These are phyloP conservation scores for Drosophila parthenogenetica DNA, from an alignment of 2,888 invertebrate genomes.

Conservation along the genomic window DNA sequence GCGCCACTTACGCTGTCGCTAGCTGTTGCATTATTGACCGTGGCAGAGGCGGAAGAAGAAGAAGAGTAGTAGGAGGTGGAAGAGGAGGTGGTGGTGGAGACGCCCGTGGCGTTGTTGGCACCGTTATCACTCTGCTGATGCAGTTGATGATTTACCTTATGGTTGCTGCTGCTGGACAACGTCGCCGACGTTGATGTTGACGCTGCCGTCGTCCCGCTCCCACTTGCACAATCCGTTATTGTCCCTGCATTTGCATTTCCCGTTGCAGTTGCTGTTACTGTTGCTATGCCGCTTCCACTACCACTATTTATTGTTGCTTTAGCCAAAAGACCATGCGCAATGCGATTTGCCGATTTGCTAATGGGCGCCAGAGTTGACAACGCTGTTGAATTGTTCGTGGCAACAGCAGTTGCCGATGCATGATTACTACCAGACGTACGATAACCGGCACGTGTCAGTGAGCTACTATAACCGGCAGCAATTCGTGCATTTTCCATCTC, in stretches of 20 bases:
- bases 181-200: background rate
- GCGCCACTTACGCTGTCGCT: constrained; percentile 75
- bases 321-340: constrained; percentile 41
- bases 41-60: constrained; percentile 31
- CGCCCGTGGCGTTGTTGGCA: constrained; percentile 8
- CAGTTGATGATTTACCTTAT: constrained; percentile 58
- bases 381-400: constrained; percentile 4
- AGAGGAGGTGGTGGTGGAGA: constrained; percentile 16
- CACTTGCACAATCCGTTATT: constrained; percentile 5
- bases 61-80: constrained; percentile 15
- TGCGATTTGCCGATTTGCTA: constrained; percentile 48
- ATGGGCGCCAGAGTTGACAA: constrained; percentile 30
- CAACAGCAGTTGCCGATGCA: no score
- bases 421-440: constrained; percentile 55
- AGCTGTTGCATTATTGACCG: constrained; percentile 54
- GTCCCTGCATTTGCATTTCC: background rate
- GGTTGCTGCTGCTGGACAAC: constrained; percentile 28
- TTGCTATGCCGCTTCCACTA: background rate
- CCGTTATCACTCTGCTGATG: constrained; percentile 25
- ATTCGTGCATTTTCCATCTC: constrained; percentile 67
- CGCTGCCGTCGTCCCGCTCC: constrained; percentile 2
- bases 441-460: constrained; percentile 78
- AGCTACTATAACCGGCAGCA: constrained; percentile 73
- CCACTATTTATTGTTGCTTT: constrained; percentile 29
- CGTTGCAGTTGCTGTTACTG: constrained; percentile 1